Evolutionary conservation across 2,113 vertebrate genomes (phyloP), one percentile per base, ranked within the genome.

Genomic region (Origma solitaria): DNA sequence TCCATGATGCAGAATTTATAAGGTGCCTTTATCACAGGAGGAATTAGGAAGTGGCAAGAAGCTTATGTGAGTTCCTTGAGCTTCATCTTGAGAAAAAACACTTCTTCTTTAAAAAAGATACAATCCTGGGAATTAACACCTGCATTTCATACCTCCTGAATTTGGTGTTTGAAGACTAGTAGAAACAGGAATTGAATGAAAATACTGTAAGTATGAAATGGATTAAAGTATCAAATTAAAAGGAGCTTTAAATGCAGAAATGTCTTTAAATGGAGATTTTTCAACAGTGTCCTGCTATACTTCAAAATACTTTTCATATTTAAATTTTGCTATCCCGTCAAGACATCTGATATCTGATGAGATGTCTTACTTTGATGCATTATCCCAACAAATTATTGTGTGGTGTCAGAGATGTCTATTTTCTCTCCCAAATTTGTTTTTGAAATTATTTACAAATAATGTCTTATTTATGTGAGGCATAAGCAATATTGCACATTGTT

Each of bases 251-350:
- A 90, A 92, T 51, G 57, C 28, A 93, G 56, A 82, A 77, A 78
- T 45, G 33, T 45, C 70, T 96, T 95, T 80, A 94, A 92, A 73
- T 56, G 51, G 57, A 93, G 37, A 78, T 91, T 88, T 95, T 50
- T 93, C 44, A 64, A 70, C 56, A 72, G 28, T 44, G 38, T 86
- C 51, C 69, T 13, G 1, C 70, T 84, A 35, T 81, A 56, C 86
- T 96, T 96, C 80, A 93, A 84, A 94, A 89, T 78, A 66, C 16
- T 91, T 93, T 84, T 91, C 15, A 21, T 92, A 94, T 92, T 96
- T 96, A 96, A 94, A 92, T 95, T 92, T 90, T 95, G 9, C 24
- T 90, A 11, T 92, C 33, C 45, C n/a, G 61, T 76, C 91, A 92
- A 85, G 49, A 57, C 0, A 2, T 83, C 70, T 83, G 65, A 15